phyloP scores from a whole-genome alignment of 2,888 invertebrate genomes.

The Campopleginae sp. region DNA sequence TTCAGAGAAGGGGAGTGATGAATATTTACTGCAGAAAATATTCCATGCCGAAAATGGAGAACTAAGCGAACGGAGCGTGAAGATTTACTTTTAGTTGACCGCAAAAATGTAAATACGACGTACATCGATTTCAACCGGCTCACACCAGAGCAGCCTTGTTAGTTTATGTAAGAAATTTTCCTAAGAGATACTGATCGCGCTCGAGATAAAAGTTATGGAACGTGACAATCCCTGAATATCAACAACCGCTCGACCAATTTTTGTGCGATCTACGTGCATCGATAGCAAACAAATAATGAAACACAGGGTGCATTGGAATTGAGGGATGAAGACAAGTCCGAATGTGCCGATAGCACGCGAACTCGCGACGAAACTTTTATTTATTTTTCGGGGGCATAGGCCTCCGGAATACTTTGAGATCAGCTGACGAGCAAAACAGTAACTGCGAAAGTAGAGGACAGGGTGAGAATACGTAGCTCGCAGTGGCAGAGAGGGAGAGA shows the following conservation, averaged over 20 bases:
- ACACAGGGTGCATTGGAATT: constrained; percentile 10
- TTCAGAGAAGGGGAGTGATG: not conserved
- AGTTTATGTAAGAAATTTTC: constrained; percentile 3
- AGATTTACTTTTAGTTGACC: not conserved
- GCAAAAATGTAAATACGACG: not conserved
- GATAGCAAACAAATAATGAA: not conserved
- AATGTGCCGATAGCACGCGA: constrained; percentile 28
- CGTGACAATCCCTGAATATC: not conserved
- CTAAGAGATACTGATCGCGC: not conserved
- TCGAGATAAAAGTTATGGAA: not conserved
- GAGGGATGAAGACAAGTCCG: constrained; percentile 6
- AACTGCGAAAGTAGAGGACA: constrained; percentile 9
- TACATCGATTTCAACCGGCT: not conserved
- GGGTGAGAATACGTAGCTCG: not conserved
- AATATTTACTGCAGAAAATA: not conserved
- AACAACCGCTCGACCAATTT: not conserved
- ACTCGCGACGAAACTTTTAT: constrained; percentile 8
- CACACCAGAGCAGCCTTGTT: not conserved
- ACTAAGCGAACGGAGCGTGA: not conserved
- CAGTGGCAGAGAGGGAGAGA: not conserved
- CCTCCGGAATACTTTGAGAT: constrained; percentile 39
- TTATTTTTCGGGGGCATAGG: constrained; percentile 35
- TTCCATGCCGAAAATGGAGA: not conserved
- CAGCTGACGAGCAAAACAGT: constrained; percentile 57
- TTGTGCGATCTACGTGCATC: not conserved